Conservation (phyloP, 2,113 vertebrate species). For the Emydocephalus ijimae region DNA sequence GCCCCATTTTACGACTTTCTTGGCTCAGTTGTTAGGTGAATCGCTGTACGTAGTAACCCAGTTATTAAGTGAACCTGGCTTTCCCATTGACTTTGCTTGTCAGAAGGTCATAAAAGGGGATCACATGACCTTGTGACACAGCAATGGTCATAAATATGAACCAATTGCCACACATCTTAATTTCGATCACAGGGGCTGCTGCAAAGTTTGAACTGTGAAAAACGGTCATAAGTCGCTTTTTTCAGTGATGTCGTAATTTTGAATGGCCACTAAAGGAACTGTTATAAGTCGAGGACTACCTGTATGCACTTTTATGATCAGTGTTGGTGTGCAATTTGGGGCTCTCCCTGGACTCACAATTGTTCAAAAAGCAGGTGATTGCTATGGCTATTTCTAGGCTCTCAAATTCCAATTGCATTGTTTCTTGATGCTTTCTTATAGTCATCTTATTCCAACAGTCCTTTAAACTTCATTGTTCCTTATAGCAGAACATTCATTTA, state of each 20-base stretch:
- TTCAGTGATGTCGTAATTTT: background rate
- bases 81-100: background rate
- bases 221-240: background rate
- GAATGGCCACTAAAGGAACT: background rate
- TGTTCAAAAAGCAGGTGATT: background rate
- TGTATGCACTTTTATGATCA: background rate
- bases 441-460: conserved; percentile 3
- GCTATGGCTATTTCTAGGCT: background rate
- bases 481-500: background rate
- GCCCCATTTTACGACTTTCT: background rate
- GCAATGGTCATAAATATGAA: background rate
- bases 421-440: background rate
- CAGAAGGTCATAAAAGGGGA: background rate
- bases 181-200: background rate
- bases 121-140: background rate
- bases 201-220: background rate
- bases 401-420: background rate
- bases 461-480: background rate
- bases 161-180: background rate
- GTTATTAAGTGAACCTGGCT: background rate
- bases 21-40: background rate
- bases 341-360: background rate
- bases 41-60: background rate
- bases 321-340: background rate
- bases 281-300: background rate